Conservation (phyloP, 2,113 vertebrate genomes). For the Tachuris rubrigastra region DNA sequence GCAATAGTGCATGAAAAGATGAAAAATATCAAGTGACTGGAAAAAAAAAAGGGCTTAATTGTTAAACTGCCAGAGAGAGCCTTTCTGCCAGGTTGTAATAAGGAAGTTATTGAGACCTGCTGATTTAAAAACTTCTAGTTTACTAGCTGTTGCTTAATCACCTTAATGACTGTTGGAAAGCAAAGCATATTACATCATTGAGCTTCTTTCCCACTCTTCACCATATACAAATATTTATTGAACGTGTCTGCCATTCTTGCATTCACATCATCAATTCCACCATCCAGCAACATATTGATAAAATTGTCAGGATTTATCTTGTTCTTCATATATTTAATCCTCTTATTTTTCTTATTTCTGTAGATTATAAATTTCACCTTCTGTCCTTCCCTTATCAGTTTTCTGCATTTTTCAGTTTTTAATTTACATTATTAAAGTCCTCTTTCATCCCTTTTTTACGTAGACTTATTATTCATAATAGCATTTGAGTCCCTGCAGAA, state of each 20-base stretch:
- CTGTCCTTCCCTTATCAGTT: neutral
- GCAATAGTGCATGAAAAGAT: neutral
- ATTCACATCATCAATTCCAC: neutral
- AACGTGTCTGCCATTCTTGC: neutral
- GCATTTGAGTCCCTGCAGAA: accelerated
- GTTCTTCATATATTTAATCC: neutral
- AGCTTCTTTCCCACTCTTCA: neutral
- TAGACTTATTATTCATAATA: neutral
- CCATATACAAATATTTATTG: conserved; percentile 2
- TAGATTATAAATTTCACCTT: neutral
- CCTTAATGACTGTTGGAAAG: neutral
- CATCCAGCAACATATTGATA: neutral
- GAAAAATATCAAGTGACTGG: conserved; percentile 4
- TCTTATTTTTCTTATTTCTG: conserved; percentile 29
- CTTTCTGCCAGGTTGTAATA: neutral
- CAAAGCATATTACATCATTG: neutral
- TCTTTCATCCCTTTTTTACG: neutral
- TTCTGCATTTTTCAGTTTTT: neutral
- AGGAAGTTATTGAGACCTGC: neutral
- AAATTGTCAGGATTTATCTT: neutral
- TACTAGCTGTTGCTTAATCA: conserved; percentile 18
- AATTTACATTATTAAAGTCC: neutral
- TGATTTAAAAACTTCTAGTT: conserved; percentile 8
- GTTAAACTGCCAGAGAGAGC: neutral
- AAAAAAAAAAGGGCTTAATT: neutral